phyloP scores from a whole-genome alignment of 92 coral and sea anemone genomes.

The Actinostola sp. region DNA sequence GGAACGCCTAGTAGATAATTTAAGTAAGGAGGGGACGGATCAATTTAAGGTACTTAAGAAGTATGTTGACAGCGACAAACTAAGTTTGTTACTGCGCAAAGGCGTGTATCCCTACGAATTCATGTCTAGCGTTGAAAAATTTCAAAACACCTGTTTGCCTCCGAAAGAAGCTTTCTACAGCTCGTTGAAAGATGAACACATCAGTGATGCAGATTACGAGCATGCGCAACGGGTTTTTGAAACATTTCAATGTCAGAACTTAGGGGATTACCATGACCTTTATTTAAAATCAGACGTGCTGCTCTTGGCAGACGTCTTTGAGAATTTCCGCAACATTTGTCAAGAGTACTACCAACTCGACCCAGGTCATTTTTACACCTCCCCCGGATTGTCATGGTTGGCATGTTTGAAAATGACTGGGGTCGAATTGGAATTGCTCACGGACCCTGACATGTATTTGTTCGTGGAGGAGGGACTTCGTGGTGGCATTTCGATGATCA shows the following conservation, averaged over 20 bases:
- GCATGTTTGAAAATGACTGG: slow-evolving; percentile 59
- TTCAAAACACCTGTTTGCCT: slow-evolving; percentile 27
- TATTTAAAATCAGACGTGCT: slow-evolving; percentile 16
- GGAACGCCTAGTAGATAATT: slow-evolving; percentile 27
- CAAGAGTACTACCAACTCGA: slow-evolving; percentile 48
- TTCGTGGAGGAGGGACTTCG: slow-evolving; percentile 38
- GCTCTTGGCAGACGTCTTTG: slow-evolving; percentile 38
- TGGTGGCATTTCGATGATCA: slow-evolving; percentile 50
- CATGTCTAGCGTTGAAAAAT: slow-evolving; percentile 1
- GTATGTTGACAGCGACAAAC: slow-evolving; percentile 2
- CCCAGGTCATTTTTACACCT: slow-evolving; percentile 53
- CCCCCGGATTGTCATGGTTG: slow-evolving; percentile 45
- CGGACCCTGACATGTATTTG: slow-evolving; percentile 49
- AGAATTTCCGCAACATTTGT: slow-evolving; percentile 49
- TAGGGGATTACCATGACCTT: slow-evolving; percentile 42
- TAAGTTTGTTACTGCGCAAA: slow-evolving; percentile 6
- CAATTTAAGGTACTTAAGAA: too few relatives aligned
- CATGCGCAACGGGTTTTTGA: slow-evolving; percentile 28
- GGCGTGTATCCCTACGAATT: too few relatives aligned
- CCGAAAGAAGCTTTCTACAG: slow-evolving; percentile 36
- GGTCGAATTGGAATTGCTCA: slow-evolving; percentile 31
- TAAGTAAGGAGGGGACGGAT: slow-evolving; percentile 13
- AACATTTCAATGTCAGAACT: slow-evolving; percentile 10
- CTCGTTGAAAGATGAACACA: slow-evolving; percentile 21
- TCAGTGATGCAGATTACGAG: slow-evolving; percentile 41